Percentiles rank a stretch among this genome's conserved stretches.
Conservation (phyloP, 2,113 vertebrate genomes). For the Tenebrosternarchus preto region DNA sequence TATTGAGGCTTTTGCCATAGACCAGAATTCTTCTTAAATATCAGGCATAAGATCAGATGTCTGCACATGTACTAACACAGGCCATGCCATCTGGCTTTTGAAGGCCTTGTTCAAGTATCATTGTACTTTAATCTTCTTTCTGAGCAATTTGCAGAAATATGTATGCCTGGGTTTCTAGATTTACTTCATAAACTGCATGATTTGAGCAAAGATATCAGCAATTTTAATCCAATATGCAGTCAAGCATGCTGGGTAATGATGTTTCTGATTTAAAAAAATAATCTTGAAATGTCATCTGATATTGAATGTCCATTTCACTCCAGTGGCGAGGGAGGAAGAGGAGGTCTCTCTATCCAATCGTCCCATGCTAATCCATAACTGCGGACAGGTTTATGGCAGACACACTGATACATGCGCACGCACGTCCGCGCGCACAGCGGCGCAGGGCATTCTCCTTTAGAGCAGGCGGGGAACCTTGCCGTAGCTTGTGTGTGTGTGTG, state of each 20-base stretch:
- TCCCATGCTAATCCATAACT: slow-evolving; percentile 42
- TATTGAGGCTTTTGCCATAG: neutral
- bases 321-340: slow-evolving; percentile 25
- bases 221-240: slow-evolving; percentile 23
- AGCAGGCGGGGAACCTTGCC: neutral
- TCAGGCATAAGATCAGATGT: neutral
- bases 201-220: neutral
- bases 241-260: slow-evolving; percentile 13
- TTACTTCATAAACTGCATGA: neutral
- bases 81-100: neutral
- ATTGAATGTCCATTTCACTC: slow-evolving; percentile 35
- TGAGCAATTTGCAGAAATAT: neutral
- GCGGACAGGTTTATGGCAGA: slow-evolving; percentile 8
- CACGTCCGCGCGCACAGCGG: neutral
- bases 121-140: no score
- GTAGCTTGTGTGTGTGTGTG: neutral
- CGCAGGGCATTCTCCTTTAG: neutral
- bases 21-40: neutral
- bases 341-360: slow-evolving; percentile 49
- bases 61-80: neutral
- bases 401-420: neutral
- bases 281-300: slow-evolving; percentile 27
- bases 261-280: slow-evolving; percentile 21
- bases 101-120: no score
- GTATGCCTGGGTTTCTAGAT: neutral